These are phyloP conservation scores for Zygothrica quintamaculata DNA, from an alignment of 2,888 invertebrate genomes.

Conservation along the genomic window DNA sequence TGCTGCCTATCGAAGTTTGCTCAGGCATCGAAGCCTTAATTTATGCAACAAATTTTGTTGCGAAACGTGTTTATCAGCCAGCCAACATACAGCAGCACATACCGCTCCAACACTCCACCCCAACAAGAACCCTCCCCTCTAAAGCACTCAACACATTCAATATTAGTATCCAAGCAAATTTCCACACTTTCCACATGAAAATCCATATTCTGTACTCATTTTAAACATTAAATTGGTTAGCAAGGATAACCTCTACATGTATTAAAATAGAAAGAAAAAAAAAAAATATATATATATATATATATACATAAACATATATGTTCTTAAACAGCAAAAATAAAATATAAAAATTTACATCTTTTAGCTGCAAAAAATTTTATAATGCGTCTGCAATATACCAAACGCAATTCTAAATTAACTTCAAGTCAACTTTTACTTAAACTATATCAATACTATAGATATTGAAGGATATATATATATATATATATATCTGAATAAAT, in stretches of 20 bases:
- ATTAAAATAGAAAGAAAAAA: no score
- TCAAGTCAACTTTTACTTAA: no score
- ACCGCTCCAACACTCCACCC: slow-evolving; percentile 1
- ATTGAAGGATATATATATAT: not conserved
- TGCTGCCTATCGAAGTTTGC: slow-evolving; percentile 58
- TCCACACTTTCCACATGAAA: not conserved
- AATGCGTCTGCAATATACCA: no score
- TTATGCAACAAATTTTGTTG: slow-evolving; percentile 68
- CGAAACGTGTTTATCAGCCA: slow-evolving; percentile 66
- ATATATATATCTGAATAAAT: not conserved
- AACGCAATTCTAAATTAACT: no score
- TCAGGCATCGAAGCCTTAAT: slow-evolving; percentile 63
- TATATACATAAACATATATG: no score
- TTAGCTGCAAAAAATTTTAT: no score
- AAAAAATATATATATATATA: no score
- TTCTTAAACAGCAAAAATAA: no score
- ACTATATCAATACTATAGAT: no score
- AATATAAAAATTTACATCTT: no score
- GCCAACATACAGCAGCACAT: slow-evolving; percentile 11
- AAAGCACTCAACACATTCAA: not conserved
- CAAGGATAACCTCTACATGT: no score
- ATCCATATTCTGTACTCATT: not conserved
- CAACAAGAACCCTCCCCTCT: not conserved
- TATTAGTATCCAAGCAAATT: not conserved
- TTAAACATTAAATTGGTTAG: no score